Conservation (phyloP, 2,113 vertebrate species). For the Tamias sibiricus region DNA sequence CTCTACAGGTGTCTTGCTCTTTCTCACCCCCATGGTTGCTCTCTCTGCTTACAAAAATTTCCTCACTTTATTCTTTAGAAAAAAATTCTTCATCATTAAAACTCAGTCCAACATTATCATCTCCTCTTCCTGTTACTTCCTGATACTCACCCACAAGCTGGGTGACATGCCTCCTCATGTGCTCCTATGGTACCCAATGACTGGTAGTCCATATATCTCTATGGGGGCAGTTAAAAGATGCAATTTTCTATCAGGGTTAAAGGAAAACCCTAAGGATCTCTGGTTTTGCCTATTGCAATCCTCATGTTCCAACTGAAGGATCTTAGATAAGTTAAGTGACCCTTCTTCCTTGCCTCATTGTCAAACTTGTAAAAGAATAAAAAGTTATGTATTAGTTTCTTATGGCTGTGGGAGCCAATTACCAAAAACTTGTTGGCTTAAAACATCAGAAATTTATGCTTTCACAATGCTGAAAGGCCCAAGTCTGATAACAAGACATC, state of each 20-base stretch:
- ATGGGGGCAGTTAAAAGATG: neutral
- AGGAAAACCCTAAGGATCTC: neutral
- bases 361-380: neutral
- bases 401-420: neutral
- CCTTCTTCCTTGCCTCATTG: neutral
- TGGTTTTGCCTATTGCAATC: neutral
- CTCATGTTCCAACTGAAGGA: neutral
- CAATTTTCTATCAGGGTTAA: neutral
- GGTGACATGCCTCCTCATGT: neutral
- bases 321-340: neutral
- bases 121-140: neutral
- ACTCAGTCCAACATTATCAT: neutral
- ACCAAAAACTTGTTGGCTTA: neutral
- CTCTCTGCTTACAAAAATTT: neutral
- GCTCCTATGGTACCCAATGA: neutral
- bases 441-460: neutral
- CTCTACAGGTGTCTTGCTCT: neutral
- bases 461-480: neutral
- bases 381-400: neutral
- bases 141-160: neutral
- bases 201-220: neutral
- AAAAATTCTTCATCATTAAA: conserved; percentile 4
- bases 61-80: neutral
- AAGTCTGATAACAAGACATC: neutral
- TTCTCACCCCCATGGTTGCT: neutral